Percentiles rank a stretch among this genome's conserved stretches.
Conservation (phyloP, 1,140 invertebrate species). For the Mylabris phalerata region DNA sequence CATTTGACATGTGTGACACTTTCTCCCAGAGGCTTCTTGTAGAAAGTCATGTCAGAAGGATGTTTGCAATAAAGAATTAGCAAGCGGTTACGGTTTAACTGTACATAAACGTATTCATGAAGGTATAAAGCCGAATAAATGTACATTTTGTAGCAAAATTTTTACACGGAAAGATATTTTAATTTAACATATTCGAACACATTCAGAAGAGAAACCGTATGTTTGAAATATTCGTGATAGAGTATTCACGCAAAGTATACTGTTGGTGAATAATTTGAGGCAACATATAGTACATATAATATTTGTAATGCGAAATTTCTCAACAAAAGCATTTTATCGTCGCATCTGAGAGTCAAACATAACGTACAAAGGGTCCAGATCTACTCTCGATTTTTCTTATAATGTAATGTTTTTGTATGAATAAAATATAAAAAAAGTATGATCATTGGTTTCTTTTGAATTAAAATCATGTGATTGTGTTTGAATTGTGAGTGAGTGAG, state of each 20-base stretch:
- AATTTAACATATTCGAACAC: no score
- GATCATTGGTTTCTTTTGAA: no score
- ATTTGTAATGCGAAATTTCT: conserved; percentile 57
- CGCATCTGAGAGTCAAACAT: conserved; percentile 42
- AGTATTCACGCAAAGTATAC: no score
- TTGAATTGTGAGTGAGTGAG: no score
- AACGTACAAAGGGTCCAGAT: background rate
- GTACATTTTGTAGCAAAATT: no score
- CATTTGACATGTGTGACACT: background rate
- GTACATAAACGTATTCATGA: no score
- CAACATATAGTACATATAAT: conserved; percentile 64
- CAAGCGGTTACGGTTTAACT: no score
- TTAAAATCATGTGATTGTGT: no score
- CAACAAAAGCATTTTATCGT: conserved; percentile 47
- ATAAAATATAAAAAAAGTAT: background rate
- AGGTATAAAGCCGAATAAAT: no score
- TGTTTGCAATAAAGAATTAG: conserved; percentile 19
- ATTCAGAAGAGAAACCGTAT: no score
- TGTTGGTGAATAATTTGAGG: conserved; percentile 59
- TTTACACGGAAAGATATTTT: no score
- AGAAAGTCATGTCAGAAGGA: background rate
- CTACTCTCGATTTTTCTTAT: background rate
- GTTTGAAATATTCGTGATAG: no score
- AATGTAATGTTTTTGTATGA: background rate
- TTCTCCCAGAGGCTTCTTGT: conserved; percentile 1